phyloP scores from a whole-genome alignment of 2,797 vertebrate genomes.

The Ciconia nigra region DNA sequence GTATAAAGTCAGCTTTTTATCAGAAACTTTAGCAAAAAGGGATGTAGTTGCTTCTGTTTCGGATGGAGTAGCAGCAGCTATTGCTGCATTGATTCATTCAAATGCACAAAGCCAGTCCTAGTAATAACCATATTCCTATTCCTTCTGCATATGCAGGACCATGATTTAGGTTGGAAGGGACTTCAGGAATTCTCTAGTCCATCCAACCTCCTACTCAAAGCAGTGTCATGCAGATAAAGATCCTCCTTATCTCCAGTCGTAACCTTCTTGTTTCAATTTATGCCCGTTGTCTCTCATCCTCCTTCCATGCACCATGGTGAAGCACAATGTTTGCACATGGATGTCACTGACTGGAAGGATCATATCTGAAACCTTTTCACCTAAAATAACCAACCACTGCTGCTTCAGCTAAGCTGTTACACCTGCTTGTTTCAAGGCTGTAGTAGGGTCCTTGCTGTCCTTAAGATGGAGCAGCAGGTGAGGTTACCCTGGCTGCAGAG shows the following conservation, averaged over 20 bases:
- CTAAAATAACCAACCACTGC: not conserved
- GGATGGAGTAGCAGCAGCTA: not conserved
- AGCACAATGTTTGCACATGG: not conserved
- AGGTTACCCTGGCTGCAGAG: not conserved
- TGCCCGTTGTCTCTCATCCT: not conserved
- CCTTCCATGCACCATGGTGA: not conserved
- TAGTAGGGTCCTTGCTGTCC: not conserved
- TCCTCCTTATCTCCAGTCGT: not conserved
- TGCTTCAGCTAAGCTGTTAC: not conserved
- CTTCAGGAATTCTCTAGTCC: not conserved
- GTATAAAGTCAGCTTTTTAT: not conserved
- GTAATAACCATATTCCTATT: not conserved
- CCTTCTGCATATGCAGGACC: not conserved
- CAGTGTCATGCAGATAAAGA: not conserved
- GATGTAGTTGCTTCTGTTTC: not conserved
- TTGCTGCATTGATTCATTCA: not conserved
- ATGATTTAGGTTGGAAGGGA: not conserved
- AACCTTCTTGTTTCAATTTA: not conserved
- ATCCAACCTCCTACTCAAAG: not conserved
- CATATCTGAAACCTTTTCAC: not conserved
- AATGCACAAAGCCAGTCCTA: not conserved
- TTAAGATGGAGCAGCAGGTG: not conserved
- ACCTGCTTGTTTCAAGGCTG: not conserved
- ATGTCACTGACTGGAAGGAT: not conserved
- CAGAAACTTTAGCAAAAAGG: not conserved